Evolutionary conservation across 2,113 vertebrate genomes (phyloP), one percentile per base, ranked within the genome.

Genomic region (Opisthocomus hoazin): DNA sequence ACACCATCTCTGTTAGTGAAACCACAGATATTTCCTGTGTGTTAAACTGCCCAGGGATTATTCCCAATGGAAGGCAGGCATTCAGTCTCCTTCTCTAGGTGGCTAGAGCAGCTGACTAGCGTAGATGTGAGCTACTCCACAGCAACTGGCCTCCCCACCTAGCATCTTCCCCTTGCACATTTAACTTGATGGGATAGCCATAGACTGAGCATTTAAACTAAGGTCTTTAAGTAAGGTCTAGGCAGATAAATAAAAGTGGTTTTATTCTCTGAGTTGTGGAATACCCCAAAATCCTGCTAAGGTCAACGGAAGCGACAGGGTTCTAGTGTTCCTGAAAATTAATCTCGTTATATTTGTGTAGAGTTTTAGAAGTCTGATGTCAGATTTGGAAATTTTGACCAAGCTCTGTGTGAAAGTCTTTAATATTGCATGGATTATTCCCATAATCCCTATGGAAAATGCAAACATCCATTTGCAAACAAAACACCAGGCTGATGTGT

Each of bases 381-480:
- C 70, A 51, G 34, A n/a, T 39, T 48, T 78, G 39, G 48, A 61
- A 65, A 75, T 90, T 96, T 82, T 82, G 43, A 78, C 30, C 43
- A 73, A 71, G 39, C 6, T 56, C 23, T 46, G 4, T 56, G 32
- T 39, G 66, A 61, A 6, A 56, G 43, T 63, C 30, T 88, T 89
- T 50, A 90, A 90, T 82, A 93, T 71, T 36, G 26, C 7, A 53
- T 90, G 37, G 21, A 75, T 78, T 84, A 39, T 63, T 88, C 18
- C 34, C n/a, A 56, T 30, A 76, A 63, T 75, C 39, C n/a, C 69
- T 10, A 14, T 23, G 48, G 48, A 92, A 90, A 92, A 74, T 26
- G 64, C 12, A 71, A 94, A 58, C 39, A 66, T 46, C 37, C 26
- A 0, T 90, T 86, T 96, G 37, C 41, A 70, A 86, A 78, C 22